Conservation (phyloP, 2,113 vertebrate genomes). For the Smithornis capensis region DNA sequence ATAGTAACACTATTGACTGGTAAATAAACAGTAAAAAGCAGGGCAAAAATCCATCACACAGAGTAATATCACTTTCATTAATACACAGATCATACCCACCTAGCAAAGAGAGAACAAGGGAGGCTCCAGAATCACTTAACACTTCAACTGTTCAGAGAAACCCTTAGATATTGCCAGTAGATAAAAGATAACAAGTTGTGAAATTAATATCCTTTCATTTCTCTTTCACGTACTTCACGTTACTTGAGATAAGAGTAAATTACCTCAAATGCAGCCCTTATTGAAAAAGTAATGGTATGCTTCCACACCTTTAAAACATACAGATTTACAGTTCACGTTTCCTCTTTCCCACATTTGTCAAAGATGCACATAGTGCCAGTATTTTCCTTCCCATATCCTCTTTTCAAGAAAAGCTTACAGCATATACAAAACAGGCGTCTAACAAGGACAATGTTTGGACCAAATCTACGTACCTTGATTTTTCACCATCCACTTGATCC, state of each 20-base stretch:
- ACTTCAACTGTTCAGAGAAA: background rate
- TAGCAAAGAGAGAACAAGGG: background rate
- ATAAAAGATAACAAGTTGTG: background rate
- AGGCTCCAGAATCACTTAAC: background rate
- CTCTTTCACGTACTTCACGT: background rate
- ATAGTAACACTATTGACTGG: background rate
- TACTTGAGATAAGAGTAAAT: background rate
- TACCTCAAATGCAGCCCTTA: background rate
- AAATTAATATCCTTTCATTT: constrained; percentile 1
- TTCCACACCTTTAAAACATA: background rate
- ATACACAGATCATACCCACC: background rate
- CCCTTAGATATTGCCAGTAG: background rate
- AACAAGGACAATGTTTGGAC: background rate
- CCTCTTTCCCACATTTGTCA: background rate
- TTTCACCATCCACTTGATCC: background rate
- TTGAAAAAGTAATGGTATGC: background rate
- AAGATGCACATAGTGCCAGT: background rate
- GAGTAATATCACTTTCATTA: background rate
- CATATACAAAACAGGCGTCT: background rate
- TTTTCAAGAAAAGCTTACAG: background rate
- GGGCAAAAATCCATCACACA: background rate
- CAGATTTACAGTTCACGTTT: background rate
- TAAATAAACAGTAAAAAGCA: constrained; percentile 2
- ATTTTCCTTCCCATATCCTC: background rate
- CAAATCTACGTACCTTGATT: background rate